phyloP scores from a whole-genome alignment of 2,113 vertebrate genomes.

The Plestiodon gilberti region DNA sequence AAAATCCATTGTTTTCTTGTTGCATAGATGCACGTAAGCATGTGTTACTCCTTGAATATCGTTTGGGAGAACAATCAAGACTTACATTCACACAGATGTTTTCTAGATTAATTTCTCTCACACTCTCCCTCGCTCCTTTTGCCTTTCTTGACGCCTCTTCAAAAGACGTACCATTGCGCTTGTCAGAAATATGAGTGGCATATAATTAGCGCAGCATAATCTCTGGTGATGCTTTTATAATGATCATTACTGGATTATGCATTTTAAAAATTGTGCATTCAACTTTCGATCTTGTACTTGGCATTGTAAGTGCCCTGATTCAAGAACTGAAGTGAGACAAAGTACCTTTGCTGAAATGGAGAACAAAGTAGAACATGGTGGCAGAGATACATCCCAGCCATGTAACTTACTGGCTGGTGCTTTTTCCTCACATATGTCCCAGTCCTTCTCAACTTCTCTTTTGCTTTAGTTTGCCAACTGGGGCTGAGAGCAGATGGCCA shows the following conservation, averaged over 20 bases:
- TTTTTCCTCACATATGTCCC: not conserved
- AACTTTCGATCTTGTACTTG: not conserved
- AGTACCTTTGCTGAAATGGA: not conserved
- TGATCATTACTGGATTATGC: not conserved
- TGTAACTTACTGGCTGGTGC: not conserved
- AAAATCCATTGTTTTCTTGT: not conserved
- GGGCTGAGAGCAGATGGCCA: not conserved
- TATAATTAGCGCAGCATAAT: not conserved
- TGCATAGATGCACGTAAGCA: not conserved
- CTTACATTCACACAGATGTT: not conserved
- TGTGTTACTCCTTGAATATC: not conserved
- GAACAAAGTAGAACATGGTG: not conserved
- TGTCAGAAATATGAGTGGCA: not conserved
- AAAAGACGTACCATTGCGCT: not conserved
- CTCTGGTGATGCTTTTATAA: not conserved
- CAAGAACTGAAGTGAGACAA: not conserved
- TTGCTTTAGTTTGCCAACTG: not conserved
- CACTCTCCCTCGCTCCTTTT: not conserved
- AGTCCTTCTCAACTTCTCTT: not conserved
- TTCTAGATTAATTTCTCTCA: not conserved
- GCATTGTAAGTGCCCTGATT: not conserved
- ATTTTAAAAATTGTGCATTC: not conserved
- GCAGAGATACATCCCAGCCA: not conserved
- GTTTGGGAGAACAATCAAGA: not conserved
- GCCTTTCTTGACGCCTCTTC: rapidly evolving